phyloP scores from a whole-genome alignment of 2,888 invertebrate genomes.

The Oscheius sp. region DNA sequence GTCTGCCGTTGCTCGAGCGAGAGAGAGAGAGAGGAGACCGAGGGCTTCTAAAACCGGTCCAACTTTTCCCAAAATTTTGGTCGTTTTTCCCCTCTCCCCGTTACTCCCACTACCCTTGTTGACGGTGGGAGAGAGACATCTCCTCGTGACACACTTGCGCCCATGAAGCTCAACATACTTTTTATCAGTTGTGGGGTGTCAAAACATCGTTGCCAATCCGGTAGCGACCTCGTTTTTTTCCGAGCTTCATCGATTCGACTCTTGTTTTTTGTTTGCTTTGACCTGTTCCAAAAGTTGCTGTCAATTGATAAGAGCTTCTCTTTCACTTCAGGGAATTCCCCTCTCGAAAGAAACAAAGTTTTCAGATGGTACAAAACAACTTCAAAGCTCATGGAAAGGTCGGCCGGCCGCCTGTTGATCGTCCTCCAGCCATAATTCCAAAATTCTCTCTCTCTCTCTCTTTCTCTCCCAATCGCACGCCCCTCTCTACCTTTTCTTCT shows the following conservation, averaged over 20 bases:
- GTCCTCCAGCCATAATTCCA: neutral
- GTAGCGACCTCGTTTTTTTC: no score
- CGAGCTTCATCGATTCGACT: no score
- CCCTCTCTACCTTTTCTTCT: neutral
- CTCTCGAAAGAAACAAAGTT: no score
- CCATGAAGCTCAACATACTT: slow-evolving; percentile 14
- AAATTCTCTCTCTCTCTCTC: neutral
- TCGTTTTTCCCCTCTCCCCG: neutral
- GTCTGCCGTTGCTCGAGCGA: slow-evolving; percentile 1
- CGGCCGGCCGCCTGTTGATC: no score
- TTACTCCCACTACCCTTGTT: neutral
- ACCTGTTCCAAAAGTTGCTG: no score
- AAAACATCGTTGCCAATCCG: slow-evolving; percentile 10
- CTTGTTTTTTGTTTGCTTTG: no score
- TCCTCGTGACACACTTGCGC: neutral
- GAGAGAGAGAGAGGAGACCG: slow-evolving; percentile 20
- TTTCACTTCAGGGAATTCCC: no score
- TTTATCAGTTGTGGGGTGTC: slow-evolving; percentile 3
- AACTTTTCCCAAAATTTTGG: slow-evolving; percentile 1
- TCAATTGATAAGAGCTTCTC: no score
- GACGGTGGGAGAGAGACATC: neutral
- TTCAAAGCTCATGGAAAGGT: no score
- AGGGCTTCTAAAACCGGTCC: slow-evolving; percentile 8
- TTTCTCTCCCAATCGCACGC: neutral
- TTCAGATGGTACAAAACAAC: no score